phyloP scores from a whole-genome alignment of 2,797 vertebrate species.

The Spatula clypeata region DNA sequence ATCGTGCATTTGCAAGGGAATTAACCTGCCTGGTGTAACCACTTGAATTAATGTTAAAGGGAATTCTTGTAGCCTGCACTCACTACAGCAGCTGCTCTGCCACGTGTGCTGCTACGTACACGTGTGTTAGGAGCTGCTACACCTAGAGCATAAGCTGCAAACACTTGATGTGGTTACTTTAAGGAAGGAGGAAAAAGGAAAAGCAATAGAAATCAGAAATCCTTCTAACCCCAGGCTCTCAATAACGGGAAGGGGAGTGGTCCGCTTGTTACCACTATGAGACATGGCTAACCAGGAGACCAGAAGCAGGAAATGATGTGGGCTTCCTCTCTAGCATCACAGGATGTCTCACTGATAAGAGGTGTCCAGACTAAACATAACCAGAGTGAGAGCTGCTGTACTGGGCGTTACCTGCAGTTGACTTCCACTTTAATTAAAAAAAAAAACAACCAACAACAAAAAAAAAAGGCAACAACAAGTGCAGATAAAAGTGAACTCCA shows the following conservation, averaged over 20 bases:
- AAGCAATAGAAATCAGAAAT: background rate
- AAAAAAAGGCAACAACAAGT: background rate
- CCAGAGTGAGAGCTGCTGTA: conserved; percentile 56
- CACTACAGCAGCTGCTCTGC: background rate
- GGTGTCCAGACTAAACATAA: conserved; percentile 91
- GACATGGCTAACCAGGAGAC: conserved; percentile 77
- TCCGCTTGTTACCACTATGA: conserved; percentile 67
- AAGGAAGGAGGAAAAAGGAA: background rate
- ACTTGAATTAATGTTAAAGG: background rate
- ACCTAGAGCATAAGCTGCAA: background rate
- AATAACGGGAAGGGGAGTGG: conserved; percentile 83
- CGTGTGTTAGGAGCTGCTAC: rapidly evolving
- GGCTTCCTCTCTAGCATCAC: conserved; percentile 84
- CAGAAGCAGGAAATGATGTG: conserved; percentile 87
- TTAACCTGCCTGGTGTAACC: background rate
- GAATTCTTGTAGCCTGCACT: rapidly evolving
- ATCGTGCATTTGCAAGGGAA: rapidly evolving
- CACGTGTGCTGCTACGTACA: rapidly evolving
- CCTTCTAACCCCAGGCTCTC: background rate
- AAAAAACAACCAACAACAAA: background rate
- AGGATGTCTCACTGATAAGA: conserved; percentile 83
- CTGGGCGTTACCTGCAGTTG: conserved; percentile 67
- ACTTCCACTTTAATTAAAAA: background rate
- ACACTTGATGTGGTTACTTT: background rate
- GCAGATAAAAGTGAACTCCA: background rate